Evolutionary conservation across 35 echinoderm and acorn worm species (phyloP), one percentile per base, ranked within the genome.

Genomic region (Nesometra sesokonis): DNA sequence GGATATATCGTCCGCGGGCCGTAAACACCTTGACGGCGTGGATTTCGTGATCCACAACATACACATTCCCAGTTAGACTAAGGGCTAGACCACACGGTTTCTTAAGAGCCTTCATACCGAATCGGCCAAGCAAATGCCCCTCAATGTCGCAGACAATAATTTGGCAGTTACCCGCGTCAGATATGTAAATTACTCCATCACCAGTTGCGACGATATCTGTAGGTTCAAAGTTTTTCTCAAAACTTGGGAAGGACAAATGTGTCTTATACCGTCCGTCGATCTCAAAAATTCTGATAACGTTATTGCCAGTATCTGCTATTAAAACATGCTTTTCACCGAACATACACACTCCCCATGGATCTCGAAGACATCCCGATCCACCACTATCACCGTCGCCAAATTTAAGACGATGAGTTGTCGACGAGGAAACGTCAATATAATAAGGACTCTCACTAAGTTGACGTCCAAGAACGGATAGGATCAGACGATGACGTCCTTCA

Each of bases 301-400:
- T 93, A 80, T 98, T 98, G 17, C 95, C 95, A 5, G 95, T 94
- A 67, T 98, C 95, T 7, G 95, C 95, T 4, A 94, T 86, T 77
- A 94, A 87, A 34, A 99, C 87, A 21, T 90, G 87, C 29, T 85
- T 91, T 37, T 91, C 94, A n/a, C 77, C 33, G 34, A 93, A 99
- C 19, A 99, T 90, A 29, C 93, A 90, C 35, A 99, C 93, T 9
- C 96, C 96, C 88, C 92, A 99, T 17, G 96, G 96, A 85, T 99
- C 96, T 17, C 87, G 89, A 21, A 99, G 78, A 32, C 81, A 77
- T n/a, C 86, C 89, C 39, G 85, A 89, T 0, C 35, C 77, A 38
- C 79, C 79, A 35, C 83, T 46, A 37, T 78, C 89, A 5, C 82
- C 67, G 0, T 35, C 79, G 29, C 82, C 84, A 30, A 85, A 76